A percentile compares a stretch with the other conserved stretches of the same genome.
Evolutionary conservation across 2,113 vertebrate species (phyloP).

Genomic region (Cephalophus harveyi): DNA sequence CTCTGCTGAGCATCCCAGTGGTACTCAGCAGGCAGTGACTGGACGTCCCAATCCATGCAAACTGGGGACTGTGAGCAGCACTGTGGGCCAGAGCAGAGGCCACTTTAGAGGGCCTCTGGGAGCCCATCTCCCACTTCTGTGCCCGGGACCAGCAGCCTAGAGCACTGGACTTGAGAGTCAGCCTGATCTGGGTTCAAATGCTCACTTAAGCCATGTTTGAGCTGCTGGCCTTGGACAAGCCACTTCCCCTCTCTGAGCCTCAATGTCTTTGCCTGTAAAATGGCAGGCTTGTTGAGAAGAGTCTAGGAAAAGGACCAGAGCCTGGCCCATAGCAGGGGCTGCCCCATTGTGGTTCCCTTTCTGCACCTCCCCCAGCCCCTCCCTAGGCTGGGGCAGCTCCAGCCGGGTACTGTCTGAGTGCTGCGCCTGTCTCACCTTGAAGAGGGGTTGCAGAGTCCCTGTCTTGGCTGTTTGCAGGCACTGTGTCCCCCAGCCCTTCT

Average conservation of each 20-base stretch:
- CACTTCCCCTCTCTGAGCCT: background rate
- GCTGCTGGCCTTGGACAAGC: background rate
- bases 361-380: background rate
- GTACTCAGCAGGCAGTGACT: background rate
- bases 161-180: background rate
- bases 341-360: background rate
- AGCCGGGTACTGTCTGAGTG: no score
- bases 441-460: background rate
- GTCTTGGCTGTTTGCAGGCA: background rate
- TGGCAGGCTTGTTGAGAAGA: background rate
- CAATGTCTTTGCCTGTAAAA: background rate
- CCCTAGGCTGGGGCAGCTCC: background rate
- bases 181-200: background rate
- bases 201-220: background rate
- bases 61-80: background rate
- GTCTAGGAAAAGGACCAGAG: background rate
- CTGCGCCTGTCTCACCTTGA: background rate
- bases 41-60: no score
- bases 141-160: background rate
- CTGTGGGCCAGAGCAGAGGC: background rate
- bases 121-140: background rate
- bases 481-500: background rate
- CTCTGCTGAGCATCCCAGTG: background rate
- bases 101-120: background rate
- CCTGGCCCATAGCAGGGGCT: background rate